Evolutionary conservation across 2,888 invertebrate species (phyloP).

Genomic region (Athetis lepigone): DNA sequence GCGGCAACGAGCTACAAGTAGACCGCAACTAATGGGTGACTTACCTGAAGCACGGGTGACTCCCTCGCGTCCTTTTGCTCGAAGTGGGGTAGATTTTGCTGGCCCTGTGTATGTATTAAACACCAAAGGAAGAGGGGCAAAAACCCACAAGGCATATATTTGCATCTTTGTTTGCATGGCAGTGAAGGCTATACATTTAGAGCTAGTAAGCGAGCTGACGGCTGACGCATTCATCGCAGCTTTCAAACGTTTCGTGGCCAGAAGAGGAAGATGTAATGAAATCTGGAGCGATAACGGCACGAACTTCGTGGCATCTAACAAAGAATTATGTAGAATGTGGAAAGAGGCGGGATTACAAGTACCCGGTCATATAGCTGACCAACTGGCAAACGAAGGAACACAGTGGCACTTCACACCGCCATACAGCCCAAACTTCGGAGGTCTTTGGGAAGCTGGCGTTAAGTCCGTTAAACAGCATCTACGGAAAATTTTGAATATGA

Average conservation of each 20-base stretch:
- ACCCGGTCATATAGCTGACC: slow-evolving; percentile 4
- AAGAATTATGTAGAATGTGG: slow-evolving; percentile 1
- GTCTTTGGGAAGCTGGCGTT: no score
- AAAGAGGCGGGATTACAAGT: slow-evolving; percentile 5
- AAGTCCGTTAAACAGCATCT: slow-evolving; percentile 54
- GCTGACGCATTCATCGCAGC: slow-evolving; percentile 3
- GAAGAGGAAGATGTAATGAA: slow-evolving; percentile 2
- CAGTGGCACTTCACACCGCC: slow-evolving; percentile 60
- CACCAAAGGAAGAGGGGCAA: slow-evolving; percentile 55
- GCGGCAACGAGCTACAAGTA: slow-evolving; percentile 39
- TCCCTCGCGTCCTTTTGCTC: slow-evolving; percentile 54
- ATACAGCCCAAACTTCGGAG: slow-evolving; percentile 54
- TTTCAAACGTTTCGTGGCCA: slow-evolving; percentile 8
- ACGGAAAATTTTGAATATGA: slow-evolving; percentile 8
- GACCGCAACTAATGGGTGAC: slow-evolving; percentile 62
- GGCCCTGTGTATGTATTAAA: slow-evolving; percentile 54
- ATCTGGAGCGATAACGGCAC: slow-evolving; percentile 6
- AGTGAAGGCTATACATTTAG: slow-evolving; percentile 66
- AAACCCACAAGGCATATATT: slow-evolving; percentile 58
- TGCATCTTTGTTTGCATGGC: slow-evolving; percentile 61
- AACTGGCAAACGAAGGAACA: slow-evolving; percentile 40
- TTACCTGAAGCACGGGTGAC: slow-evolving; percentile 55
- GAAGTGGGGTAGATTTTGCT: slow-evolving; percentile 61
- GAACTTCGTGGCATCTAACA: slow-evolving; percentile 11
- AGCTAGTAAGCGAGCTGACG: slow-evolving; percentile 31